These are phyloP conservation scores for Nyctibius grandis DNA, from an alignment of 2,797 vertebrate genomes.

Conservation along the genomic window DNA sequence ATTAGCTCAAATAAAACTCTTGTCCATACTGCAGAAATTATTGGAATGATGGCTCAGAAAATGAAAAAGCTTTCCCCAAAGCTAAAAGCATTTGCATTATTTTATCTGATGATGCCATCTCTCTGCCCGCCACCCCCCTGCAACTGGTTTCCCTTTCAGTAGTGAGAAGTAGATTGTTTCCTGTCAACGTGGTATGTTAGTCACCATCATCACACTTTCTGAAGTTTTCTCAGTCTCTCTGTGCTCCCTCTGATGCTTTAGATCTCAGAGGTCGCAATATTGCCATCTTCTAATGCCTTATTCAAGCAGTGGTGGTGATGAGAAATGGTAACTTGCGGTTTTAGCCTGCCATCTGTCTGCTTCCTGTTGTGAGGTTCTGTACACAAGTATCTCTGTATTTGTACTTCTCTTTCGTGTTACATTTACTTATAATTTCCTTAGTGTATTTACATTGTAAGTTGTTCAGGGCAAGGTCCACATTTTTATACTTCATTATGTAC, in stretches of 20 bases:
- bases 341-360: neutral
- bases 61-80: neutral
- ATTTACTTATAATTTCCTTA: neutral
- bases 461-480: neutral
- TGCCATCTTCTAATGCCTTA: neutral
- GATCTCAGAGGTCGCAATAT: accelerated
- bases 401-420: neutral
- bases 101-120: neutral
- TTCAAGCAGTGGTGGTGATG: neutral
- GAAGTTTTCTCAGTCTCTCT: neutral
- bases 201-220: neutral
- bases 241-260: neutral
- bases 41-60: neutral
- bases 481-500: neutral
- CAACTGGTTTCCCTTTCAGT: neutral
- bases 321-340: neutral
- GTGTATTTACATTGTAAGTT: neutral
- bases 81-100: neutral
- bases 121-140: accelerated
- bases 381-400: neutral
- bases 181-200: neutral
- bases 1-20: neutral
- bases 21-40: neutral
- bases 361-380: neutral
- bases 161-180: neutral